Base-by-base conservation (phyloP, 2,888 invertebrate genomes). In the Ochropacha duplaris region DNA sequence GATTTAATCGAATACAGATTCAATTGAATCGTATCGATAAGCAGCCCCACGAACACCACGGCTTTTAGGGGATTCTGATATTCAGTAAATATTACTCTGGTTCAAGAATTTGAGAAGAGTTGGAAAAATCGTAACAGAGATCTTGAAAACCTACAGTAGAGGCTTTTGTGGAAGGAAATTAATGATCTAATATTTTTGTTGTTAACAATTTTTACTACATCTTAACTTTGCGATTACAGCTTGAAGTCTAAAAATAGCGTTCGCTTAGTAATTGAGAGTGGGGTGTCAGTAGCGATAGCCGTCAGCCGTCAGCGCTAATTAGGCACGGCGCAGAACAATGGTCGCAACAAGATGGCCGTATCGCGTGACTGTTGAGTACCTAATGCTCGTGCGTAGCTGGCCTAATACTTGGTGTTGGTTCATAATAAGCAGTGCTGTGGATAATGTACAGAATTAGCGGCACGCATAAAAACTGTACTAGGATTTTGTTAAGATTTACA, bases 331-430 rank as follows among this genome's bases (percentile, higher is more conserved):
- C 67, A 66, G 73, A 71, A 72, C 68, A 72, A 74, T 68, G 59
- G 61, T 44, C 8, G 52, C 59, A 59, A 71, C 68, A 66, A 81
- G 82, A 83, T 83, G 80, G 81, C 58, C 54, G 72, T 59, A 80
- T 83, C 74, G 83, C 83, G 83, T 83, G 83, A 79, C 83, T 60
- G 26, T 22, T 14, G 19, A 36, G 14, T 49, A 51, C 55, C 31
- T 31, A 52, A 31, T 31, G 52, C 52, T 52, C 34, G 52, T 52
- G 52, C 52, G 52, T 19, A 52, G 31, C 11, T 1, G 22, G 31
- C 52, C 52, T 52, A 31, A 52, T 8, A 11, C 22, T 54, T 4
- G 51, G 65, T 64, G 52, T 63, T 49, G 64, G 58, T 65, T 36
- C 58, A 22, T 66, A 72, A 72, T 69, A 65, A 65, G 65, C 22